A percentile compares a stretch with the other conserved stretches of the same genome.
phyloP scores from a whole-genome alignment of 2,888 invertebrate genomes.

The Rotaria magnacalcarata region DNA sequence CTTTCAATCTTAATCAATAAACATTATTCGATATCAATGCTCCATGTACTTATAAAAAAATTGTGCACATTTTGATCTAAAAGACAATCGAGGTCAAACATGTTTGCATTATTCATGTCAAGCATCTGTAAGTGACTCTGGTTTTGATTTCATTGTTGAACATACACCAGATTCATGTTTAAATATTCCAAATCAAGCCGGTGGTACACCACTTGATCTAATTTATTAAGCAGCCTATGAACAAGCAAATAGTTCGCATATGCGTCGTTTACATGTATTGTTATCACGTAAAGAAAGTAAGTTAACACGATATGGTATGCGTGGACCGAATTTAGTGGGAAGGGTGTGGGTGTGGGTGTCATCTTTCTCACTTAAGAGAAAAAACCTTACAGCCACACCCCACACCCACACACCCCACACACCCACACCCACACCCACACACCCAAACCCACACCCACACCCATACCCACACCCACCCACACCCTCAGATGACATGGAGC shows the following conservation, averaged over 20 bases:
- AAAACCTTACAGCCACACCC: too few relatives aligned
- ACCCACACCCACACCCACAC: too few relatives aligned
- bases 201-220: constrained; percentile 29
- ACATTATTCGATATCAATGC: background rate
- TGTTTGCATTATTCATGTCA: background rate
- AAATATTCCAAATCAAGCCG: background rate
- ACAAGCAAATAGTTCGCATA: background rate
- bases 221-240: background rate
- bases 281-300: constrained; percentile 2
- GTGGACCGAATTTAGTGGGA: background rate
- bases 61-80: constrained; percentile 4
- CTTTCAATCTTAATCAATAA: background rate
- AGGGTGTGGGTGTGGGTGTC: too few relatives aligned
- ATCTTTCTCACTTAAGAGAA: too few relatives aligned
- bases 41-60: background rate
- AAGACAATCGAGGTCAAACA: constrained; percentile 31
- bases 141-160: background rate
- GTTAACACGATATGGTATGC: constrained; percentile 35
- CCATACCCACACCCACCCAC: too few relatives aligned
- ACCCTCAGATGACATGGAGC: too few relatives aligned
- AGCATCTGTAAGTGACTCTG: background rate
- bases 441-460: too few relatives aligned
- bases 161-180: background rate
- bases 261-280: constrained; percentile 29
- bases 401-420: too few relatives aligned